phyloP scores from a whole-genome alignment of 2,797 vertebrate species.

The Enteromius treurensis region DNA sequence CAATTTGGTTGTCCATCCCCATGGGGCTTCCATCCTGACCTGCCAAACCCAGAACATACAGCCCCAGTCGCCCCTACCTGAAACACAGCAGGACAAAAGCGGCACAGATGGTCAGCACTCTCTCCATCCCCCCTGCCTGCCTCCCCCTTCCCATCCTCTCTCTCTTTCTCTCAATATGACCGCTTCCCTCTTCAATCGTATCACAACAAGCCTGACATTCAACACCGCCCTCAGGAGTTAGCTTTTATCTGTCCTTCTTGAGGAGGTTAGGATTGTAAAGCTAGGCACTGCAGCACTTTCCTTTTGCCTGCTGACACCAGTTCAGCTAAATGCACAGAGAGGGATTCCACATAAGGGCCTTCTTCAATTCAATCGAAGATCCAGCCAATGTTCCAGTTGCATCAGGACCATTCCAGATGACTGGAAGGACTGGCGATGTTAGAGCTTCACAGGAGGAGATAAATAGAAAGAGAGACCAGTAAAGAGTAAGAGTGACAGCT shows the following conservation, averaged over 20 bases:
- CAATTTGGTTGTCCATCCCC: constrained; percentile 5
- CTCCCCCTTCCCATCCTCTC: constrained; percentile 19
- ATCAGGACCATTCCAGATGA: constrained; percentile 21
- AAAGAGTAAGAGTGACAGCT: constrained; percentile 39
- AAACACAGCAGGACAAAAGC: constrained; percentile 56
- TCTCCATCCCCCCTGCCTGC: neutral
- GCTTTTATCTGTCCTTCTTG: constrained; percentile 53
- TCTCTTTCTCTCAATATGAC: constrained; percentile 62
- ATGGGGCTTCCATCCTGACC: constrained; percentile 43
- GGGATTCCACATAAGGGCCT: neutral
- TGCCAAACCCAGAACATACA: constrained; percentile 43
- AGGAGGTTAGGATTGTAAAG: constrained; percentile 9
- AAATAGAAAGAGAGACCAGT: constrained; percentile 43
- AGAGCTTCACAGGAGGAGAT: constrained; percentile 48
- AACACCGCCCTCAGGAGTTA: constrained; percentile 71
- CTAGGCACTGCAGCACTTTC: neutral
- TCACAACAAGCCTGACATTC: constrained; percentile 73
- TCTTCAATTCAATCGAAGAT: neutral
- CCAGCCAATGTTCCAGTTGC: constrained; percentile 5
- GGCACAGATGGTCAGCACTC: constrained; percentile 49
- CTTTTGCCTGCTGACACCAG: neutral
- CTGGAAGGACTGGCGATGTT: constrained; percentile 14
- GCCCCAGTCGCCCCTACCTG: constrained; percentile 49
- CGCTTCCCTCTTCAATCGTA: constrained; percentile 58
- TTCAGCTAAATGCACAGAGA: constrained; percentile 20